phyloP scores from a whole-genome alignment of 35 echinoderm and acorn worm species.

The Acanthaster planci region DNA sequence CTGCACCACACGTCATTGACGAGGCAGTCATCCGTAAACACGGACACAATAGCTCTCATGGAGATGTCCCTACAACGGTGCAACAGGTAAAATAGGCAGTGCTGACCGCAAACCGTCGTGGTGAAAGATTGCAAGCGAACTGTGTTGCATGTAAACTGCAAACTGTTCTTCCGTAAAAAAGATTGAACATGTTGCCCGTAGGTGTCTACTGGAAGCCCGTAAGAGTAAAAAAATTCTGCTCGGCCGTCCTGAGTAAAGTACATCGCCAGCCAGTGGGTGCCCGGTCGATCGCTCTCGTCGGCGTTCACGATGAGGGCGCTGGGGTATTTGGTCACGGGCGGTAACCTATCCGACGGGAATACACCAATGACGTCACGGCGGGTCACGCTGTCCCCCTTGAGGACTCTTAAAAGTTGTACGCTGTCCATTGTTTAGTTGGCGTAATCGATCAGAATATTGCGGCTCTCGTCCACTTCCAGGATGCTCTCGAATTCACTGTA shows the following conservation, averaged over 20 bases:
- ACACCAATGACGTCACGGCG: slow-evolving; percentile 24
- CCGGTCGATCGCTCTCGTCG: no score
- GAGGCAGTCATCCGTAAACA: not conserved
- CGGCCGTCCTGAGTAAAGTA: not conserved
- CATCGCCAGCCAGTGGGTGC: no score
- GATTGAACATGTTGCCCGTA: slow-evolving; percentile 5
- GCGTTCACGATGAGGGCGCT: no score
- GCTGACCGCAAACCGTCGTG: slow-evolving; percentile 51
- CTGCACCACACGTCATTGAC: not conserved
- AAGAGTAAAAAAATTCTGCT: slow-evolving; percentile 55
- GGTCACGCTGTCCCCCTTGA: slow-evolving; percentile 22
- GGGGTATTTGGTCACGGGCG: no score
- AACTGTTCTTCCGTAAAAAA: not conserved
- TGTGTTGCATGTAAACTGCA: slow-evolving; percentile 12
- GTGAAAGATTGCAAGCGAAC: slow-evolving; percentile 9
- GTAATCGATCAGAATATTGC: slow-evolving; percentile 54
- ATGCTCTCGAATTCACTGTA: slow-evolving; percentile 48
- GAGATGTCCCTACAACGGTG: slow-evolving; percentile 21
- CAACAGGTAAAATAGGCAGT: slow-evolving; percentile 47
- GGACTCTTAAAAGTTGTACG: not conserved
- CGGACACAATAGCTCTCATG: not conserved
- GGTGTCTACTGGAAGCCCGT: slow-evolving; percentile 17
- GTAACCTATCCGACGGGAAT: no score
- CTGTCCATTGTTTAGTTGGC: slow-evolving; percentile 46
- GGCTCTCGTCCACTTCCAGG: slow-evolving; percentile 49